Evolutionary conservation across 2,888 invertebrate species (phyloP), one percentile per base, ranked within the genome.

Genomic region (Drosophila eohydei): DNA sequence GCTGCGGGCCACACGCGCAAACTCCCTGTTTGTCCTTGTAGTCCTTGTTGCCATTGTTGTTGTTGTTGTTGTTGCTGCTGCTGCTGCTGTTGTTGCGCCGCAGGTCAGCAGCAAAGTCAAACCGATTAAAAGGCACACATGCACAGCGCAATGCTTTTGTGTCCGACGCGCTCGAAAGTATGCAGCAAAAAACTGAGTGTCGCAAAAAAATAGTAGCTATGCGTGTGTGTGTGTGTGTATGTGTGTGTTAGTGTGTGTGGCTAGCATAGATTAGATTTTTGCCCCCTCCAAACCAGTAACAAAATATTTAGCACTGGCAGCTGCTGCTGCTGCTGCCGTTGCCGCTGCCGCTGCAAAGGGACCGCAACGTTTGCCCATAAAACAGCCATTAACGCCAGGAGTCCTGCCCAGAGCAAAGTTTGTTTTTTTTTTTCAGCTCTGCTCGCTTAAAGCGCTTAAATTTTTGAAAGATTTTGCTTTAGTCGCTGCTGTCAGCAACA

Each of bases 401-500:
- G 81, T 58, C 57, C 66, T 73, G 56, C 16, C 64, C 46, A 56
- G 56, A 51, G 30, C 43, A 36, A 48, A 52, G 38, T 16, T 14
- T 9, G 4, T n/a, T 30, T 11, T 55, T 41, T 59, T 60, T n/a
- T n/a, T n/a, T n/a, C n/a, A n/a, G n/a, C n/a, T 54, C 58, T 56
- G 55, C 65, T 52, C 69, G 51, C 68, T 84, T 84, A 78, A 87
- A 84, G 87, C 70, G 71, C 40, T 84, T 84, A 69, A 87, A 87
- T 71, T 67, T 66, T 65, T 30, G 34, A 59, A 52, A 70, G 62
- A 52, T 57, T 46, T 50, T 56, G 56, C 38, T 16, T 30, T 32
- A 14, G 83, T 85, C 76, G 81, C 80, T 83, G 82, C 88, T 92
- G 92, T 92, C 92, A 92, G 80, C 91, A 88, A 81, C 92, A 92